These are phyloP conservation scores for Cebus imitator DNA, from an alignment of 2,113 vertebrate species.

Conservation along the genomic window DNA sequence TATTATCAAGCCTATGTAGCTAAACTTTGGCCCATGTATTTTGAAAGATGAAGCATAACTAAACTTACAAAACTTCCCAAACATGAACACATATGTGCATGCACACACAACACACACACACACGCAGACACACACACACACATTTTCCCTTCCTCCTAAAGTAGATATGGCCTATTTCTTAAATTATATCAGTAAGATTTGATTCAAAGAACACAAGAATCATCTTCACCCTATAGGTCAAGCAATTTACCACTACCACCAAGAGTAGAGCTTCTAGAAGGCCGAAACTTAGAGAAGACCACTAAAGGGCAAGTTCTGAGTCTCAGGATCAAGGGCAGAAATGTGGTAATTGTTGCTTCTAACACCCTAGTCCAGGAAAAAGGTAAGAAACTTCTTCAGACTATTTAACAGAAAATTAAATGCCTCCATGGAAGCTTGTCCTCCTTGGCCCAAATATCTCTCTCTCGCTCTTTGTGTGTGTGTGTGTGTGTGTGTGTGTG, in stretches of 20 bases:
- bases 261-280: not conserved
- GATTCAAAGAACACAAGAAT: conserved; percentile 23
- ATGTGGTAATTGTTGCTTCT: not conserved
- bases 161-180: not conserved
- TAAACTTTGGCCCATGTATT: not conserved
- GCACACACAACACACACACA: not conserved
- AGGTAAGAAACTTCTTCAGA: not conserved
- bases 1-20: not conserved
- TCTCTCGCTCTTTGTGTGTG: too few species aligned
- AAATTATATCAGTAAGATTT: not conserved
- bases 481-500: too few species aligned
- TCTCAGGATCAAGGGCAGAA: not conserved
- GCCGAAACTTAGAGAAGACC: not conserved
- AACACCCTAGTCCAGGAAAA: not conserved
- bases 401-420: not conserved
- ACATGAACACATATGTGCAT: not conserved
- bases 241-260: not conserved
- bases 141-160: not conserved
- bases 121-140: not conserved
- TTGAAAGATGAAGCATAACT: conserved; percentile 4
- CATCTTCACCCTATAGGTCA: not conserved
- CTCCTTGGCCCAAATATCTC: not conserved
- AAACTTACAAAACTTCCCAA: conserved; percentile 14
- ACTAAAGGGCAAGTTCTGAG: conserved; percentile 14
- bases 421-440: not conserved